These are phyloP conservation scores for Sinonovacula constricta DNA, from an alignment of 1,140 invertebrate genomes.

Conservation along the genomic window DNA sequence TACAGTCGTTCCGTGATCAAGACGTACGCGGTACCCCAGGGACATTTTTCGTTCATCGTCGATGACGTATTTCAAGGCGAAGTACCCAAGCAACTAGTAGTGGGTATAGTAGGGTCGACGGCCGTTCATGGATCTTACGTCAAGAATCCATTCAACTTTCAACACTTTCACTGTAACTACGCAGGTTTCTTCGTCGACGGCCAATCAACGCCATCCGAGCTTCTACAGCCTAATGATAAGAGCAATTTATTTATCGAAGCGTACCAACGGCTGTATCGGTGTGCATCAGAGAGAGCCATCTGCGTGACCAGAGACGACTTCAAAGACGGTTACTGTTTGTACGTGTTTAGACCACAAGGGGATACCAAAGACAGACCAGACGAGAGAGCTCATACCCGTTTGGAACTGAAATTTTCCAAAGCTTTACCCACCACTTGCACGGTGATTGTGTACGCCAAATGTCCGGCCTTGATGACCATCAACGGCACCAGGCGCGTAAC, in stretches of 20 bases:
- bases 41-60: conserved; percentile 18
- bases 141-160: conserved; percentile 17
- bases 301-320: background rate
- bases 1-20: conserved; percentile 17
- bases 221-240: background rate
- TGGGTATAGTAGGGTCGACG: background rate
- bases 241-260: background rate
- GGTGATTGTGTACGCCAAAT: conserved; percentile 4
- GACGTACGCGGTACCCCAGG: conserved; percentile 15
- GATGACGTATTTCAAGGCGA: no score
- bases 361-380: no score
- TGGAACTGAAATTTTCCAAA: conserved; percentile 9
- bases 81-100: conserved; percentile 1
- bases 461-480: no score
- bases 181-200: conserved; percentile 5
- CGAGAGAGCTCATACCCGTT: background rate
- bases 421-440: background rate
- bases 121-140: conserved; percentile 7
- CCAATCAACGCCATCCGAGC: background rate
- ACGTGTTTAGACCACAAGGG: no score
- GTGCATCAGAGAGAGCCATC: background rate
- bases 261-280: background rate
- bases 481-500: no score
- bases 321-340: no score
- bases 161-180: conserved; percentile 11